Evolutionary conservation across 2,888 invertebrate genomes (phyloP), one percentile per base, ranked within the genome.

Genomic region (Alsophila aescularia): DNA sequence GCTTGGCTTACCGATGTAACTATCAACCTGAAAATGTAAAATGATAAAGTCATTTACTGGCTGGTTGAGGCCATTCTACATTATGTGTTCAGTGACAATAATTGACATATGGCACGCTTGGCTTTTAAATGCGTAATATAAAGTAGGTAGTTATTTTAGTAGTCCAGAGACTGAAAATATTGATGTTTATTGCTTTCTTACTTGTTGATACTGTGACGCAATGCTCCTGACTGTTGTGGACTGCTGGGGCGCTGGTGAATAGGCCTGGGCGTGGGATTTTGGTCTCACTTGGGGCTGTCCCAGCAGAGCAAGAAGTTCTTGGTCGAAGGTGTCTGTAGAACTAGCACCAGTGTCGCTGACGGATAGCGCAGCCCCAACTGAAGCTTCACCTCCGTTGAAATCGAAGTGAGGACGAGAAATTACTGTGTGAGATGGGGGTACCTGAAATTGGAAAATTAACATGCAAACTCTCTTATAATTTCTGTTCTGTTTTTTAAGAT

Each of bases 341-440:
- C 64, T 75, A 1, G 82, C 73, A 16, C 85, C 83, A 8, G 77
- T 77, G 56, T 90, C 90, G 44, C 88, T 88, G 47, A 90, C 90
- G 1, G 90, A 84, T 9, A 91, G 68, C 1, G 91, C 91, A 2
- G 90, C 91, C 6, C 91, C 91, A 0, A 91, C 91, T 3, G 90
- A 90, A 0, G 90, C 91, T 64, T 91, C 91, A 0, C 88, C 91
- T 1, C 90, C 90, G 32, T 88, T 86, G 1, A 85, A 78, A 0
- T 84, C 75, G 68, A 77, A 87, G 52, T 83, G 78, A 0, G 91
- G 91, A 18, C 91, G 87, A 13, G 89, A 81, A 44, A 91, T 91
- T 32, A 91, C 85, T 5, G 90, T 82, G 53, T 85, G 91, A 0
- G 91, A 91, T 9, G 90, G 90, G 47, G 86, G 69, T 9, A 87